A percentile compares a stretch with the other conserved stretches of the same genome.
Conservation (phyloP, 2,888 invertebrate genomes). For the Callyntrura sp. region DNA sequence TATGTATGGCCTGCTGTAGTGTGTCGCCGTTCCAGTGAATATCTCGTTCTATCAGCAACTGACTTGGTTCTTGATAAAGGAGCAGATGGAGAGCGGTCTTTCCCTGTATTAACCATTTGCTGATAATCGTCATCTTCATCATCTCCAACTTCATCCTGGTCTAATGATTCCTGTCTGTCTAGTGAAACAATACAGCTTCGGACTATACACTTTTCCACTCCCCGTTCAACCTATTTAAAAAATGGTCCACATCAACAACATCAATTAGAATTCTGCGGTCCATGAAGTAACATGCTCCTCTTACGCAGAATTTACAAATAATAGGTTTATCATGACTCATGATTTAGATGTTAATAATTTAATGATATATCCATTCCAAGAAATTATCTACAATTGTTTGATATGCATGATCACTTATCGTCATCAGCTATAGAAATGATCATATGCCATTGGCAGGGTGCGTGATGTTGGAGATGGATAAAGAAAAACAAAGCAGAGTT, state of each 20-base stretch:
- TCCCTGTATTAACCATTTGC: neutral
- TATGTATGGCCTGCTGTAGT: constrained; percentile 52
- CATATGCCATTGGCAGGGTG: too few relatives aligned
- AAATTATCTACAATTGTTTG: too few relatives aligned
- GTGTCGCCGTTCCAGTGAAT: constrained; percentile 64
- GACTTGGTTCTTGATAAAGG: constrained; percentile 63
- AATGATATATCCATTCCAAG: neutral
- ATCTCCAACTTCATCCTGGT: constrained; percentile 48
- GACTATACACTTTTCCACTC: constrained; percentile 59
- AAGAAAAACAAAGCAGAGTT: too few relatives aligned
- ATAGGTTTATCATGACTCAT: neutral
- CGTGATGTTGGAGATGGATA: too few relatives aligned
- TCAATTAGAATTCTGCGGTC: neutral
- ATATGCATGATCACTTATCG: too few relatives aligned
- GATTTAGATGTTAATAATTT: neutral
- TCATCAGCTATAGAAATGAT: too few relatives aligned
- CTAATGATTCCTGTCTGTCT: constrained; percentile 32
- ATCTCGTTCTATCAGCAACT: constrained; percentile 38
- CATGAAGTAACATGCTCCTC: neutral
- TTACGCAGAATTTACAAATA: neutral
- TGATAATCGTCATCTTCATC: constrained; percentile 21
- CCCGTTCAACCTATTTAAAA: constrained; percentile 51
- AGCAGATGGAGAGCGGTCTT: constrained; percentile 73
- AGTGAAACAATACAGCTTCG: neutral
- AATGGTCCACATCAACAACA: neutral